Evolutionary conservation across 2,888 invertebrate species (phyloP).

Genomic region (Pyrocoelia pectoralis): DNA sequence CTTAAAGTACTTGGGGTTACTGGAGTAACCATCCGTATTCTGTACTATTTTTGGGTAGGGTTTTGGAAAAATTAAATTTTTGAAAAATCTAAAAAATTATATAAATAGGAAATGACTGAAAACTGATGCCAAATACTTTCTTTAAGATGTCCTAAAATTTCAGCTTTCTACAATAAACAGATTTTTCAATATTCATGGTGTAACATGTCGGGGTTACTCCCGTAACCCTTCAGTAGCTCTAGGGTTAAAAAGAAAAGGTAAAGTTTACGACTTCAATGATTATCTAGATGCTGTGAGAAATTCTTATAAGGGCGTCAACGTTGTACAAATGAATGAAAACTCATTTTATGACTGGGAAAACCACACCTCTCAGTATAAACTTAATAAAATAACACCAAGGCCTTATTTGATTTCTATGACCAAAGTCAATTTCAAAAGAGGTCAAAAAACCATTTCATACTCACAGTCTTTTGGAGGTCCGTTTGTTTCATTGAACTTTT

Average conservation of each 20-base stretch:
- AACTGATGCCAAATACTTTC: too few species aligned
- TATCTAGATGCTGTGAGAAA: slow-evolving; percentile 19
- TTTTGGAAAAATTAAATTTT: too few species aligned
- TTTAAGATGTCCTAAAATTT: too few species aligned
- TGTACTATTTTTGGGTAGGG: too few species aligned
- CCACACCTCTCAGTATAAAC: slow-evolving; percentile 29
- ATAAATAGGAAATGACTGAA: too few species aligned
- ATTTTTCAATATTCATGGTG: too few species aligned
- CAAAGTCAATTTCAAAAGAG: slow-evolving; percentile 14
- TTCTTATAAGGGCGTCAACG: slow-evolving; percentile 7
- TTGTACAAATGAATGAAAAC: slow-evolving; percentile 13
- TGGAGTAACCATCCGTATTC: too few species aligned
- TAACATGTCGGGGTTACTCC: too few species aligned
- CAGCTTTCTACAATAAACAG: too few species aligned
- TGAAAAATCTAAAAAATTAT: too few species aligned
- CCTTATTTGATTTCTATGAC: slow-evolving; percentile 28
- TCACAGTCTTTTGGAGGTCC: not conserved
- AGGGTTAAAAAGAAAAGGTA: slow-evolving; percentile 21
- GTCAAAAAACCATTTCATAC: slow-evolving; percentile 7
- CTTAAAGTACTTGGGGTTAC: too few species aligned
- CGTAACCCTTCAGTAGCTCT: too few species aligned
- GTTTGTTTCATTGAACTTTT: slow-evolving; percentile 7
- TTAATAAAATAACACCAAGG: slow-evolving; percentile 24
- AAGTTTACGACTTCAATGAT: slow-evolving; percentile 29
- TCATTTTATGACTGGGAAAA: slow-evolving; percentile 27